These are phyloP conservation scores for Phataginus tetradactyla DNA, from an alignment of 2,797 vertebrate genomes.

Conservation along the genomic window DNA sequence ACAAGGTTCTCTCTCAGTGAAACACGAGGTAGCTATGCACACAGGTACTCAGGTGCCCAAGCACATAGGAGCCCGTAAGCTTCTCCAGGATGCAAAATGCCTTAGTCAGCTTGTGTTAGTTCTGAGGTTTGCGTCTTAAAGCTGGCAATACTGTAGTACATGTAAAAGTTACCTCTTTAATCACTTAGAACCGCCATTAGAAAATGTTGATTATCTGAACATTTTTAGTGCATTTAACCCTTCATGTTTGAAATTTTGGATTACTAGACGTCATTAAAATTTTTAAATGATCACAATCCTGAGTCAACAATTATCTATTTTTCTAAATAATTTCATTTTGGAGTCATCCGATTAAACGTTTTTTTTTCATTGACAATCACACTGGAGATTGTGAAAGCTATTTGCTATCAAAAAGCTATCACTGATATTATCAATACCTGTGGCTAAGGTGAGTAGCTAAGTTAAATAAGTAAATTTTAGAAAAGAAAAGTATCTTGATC, in stretches of 20 bases:
- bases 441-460: background rate
- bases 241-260: background rate
- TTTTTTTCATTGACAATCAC: background rate
- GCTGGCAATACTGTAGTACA: background rate
- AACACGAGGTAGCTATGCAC: background rate
- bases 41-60: rapidly evolving
- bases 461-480: background rate
- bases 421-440: too few species aligned
- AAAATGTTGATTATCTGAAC: background rate
- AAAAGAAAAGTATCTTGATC: background rate
- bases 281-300: background rate
- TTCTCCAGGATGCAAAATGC: background rate
- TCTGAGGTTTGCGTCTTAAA: background rate
- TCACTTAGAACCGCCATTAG: background rate
- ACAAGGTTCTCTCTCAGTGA: background rate
- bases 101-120: background rate
- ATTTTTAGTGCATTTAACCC: background rate
- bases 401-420: background rate
- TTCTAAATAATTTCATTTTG: background rate
- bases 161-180: background rate
- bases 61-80: too few species aligned
- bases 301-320: background rate
- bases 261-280: background rate
- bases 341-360: background rate
- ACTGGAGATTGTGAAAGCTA: background rate